phyloP scores from a whole-genome alignment of 92 coral and sea anemone species.

The Porites cylindrica region DNA sequence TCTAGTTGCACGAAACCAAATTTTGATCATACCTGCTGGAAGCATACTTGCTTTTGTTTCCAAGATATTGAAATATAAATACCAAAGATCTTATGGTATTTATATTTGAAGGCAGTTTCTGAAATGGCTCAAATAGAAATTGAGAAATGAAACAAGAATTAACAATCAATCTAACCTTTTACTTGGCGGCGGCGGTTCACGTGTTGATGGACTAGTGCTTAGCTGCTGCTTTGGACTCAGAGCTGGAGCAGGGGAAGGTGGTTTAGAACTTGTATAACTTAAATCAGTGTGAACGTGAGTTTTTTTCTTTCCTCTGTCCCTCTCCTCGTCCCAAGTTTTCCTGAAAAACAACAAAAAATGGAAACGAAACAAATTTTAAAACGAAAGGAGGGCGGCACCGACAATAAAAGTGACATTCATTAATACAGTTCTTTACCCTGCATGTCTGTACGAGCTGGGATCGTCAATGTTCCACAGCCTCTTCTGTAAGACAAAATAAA shows the following conservation, averaged over 20 bases:
- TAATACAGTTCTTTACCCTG: conserved; percentile 60
- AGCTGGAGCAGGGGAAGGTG: conserved; percentile 31
- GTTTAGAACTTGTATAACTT: conserved; percentile 8
- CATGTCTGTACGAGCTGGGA: conserved; percentile 64
- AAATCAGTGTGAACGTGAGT: not conserved
- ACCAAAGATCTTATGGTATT: no score
- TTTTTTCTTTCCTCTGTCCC: not conserved
- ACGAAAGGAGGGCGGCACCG: not conserved
- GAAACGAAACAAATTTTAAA: no score
- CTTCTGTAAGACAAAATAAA: conserved; percentile 47
- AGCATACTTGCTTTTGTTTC: no score
- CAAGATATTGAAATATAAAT: no score
- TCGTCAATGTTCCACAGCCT: conserved; percentile 78
- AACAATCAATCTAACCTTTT: conserved; percentile 6
- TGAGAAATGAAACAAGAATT: not conserved
- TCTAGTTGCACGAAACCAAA: no score
- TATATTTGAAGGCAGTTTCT: no score
- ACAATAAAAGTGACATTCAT: no score
- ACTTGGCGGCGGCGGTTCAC: conserved; percentile 17
- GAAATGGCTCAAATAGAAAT: not conserved
- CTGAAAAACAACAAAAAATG: not conserved
- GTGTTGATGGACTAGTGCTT: conserved; percentile 5
- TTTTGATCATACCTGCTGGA: no score
- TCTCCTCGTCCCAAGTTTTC: conserved; percentile 31
- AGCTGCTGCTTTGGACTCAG: conserved; percentile 7